phyloP scores from a whole-genome alignment of 2,888 invertebrate genomes.

The Crossocerus cetratus region DNA sequence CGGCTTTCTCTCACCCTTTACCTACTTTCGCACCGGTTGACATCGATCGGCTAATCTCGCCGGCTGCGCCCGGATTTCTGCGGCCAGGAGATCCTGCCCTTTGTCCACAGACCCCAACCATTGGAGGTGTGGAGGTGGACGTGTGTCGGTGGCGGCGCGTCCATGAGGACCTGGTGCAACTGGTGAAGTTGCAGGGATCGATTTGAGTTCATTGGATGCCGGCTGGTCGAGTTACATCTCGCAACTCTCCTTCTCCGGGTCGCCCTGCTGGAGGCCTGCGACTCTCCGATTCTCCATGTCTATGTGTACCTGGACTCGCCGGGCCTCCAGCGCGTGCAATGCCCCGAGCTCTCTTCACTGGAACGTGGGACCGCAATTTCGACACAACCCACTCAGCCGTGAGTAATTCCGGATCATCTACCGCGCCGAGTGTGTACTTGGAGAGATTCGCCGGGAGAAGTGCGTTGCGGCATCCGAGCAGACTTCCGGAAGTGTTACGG shows the following conservation, averaged over 20 bases:
- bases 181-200: slow-evolving; percentile 49
- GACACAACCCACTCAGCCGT: too few relatives aligned
- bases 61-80: slow-evolving; percentile 16
- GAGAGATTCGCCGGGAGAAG: too few relatives aligned
- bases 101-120: too few relatives aligned
- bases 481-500: too few relatives aligned
- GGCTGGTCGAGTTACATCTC: slow-evolving; percentile 20
- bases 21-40: slow-evolving; percentile 11
- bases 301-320: slow-evolving; percentile 9
- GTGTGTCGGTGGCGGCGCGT: not conserved
- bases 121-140: not conserved
- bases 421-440: too few relatives aligned
- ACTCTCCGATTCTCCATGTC: not conserved
- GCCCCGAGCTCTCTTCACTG: too few relatives aligned
- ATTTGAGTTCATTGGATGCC: slow-evolving; percentile 63
- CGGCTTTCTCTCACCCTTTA: slow-evolving; percentile 1
- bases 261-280: slow-evolving; percentile 37
- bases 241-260: slow-evolving; percentile 41
- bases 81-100: not conserved
- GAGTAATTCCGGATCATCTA: too few relatives aligned
- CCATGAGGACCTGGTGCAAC: slow-evolving; percentile 38
- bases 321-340: slow-evolving; percentile 22
- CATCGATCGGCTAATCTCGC: slow-evolving; percentile 47
- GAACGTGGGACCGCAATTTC: too few relatives aligned
- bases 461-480: too few relatives aligned